Percentiles rank a stretch among this genome's conserved stretches.
These are phyloP conservation scores for Artemia sinica DNA, from an alignment of 2,888 invertebrate genomes.

Conservation along the genomic window DNA sequence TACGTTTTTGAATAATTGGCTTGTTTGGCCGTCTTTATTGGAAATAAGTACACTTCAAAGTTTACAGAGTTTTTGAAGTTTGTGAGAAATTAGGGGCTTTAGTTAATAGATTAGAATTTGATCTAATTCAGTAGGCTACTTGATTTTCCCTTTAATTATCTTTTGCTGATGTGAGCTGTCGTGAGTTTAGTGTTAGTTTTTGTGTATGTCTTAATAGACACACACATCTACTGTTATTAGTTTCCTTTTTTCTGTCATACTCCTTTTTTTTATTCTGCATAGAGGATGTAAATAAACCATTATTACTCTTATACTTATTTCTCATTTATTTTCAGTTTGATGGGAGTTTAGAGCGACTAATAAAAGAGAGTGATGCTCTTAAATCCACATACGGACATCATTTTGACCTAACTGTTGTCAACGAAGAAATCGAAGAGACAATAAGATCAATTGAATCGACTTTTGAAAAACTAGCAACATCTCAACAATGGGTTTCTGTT, in stretches of 20 bases:
- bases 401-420: conserved; percentile 93
- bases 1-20: no score
- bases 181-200: neutral
- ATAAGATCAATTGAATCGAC: conserved; percentile 78
- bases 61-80: no score
- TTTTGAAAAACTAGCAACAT: conserved; percentile 71
- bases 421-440: conserved; percentile 98
- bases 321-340: conserved; percentile 54
- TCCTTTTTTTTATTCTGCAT: neutral
- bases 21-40: no score
- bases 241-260: conserved; percentile 14
- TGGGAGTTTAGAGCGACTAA: conserved; percentile 85
- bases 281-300: conserved; percentile 1
- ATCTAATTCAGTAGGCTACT: no score
- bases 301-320: conserved; percentile 18
- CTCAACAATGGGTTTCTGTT: conserved; percentile 93
- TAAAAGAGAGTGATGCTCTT: conserved; percentile 88
- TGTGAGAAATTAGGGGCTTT: no score
- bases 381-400: conserved; percentile 95
- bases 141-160: no score
- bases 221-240: conserved; percentile 12
- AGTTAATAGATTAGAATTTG: no score
- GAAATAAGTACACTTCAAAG: no score
- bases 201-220: neutral
- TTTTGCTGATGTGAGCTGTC: no score